phyloP scores from a whole-genome alignment of 2,113 vertebrate species.

The Thryonomys swinderianus region DNA sequence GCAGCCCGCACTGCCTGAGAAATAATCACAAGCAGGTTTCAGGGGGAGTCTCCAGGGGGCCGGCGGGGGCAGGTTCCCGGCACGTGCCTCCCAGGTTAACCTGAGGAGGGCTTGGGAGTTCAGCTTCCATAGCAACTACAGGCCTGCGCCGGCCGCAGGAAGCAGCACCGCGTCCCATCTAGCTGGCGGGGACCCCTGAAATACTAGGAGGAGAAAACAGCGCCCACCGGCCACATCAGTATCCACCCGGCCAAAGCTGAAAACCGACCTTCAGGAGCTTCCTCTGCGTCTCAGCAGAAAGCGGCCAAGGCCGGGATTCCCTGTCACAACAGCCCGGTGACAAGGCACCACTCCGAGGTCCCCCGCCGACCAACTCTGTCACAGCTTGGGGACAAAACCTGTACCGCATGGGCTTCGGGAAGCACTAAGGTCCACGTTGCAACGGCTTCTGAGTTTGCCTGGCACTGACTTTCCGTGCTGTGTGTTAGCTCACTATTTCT shows the following conservation, averaged over 20 bases:
- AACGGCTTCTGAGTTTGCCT: not conserved
- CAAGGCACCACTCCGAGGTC: not conserved
- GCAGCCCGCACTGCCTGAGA: not conserved
- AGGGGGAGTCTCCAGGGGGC: not conserved
- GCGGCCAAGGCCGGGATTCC: not conserved
- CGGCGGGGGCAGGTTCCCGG: not conserved
- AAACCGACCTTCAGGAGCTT: not conserved
- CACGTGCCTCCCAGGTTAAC: not conserved
- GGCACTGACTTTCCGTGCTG: not conserved
- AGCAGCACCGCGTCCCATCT: too few species aligned
- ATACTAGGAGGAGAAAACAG: not conserved
- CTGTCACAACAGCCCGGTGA: not conserved
- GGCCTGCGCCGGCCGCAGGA: too few species aligned
- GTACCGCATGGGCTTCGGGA: not conserved
- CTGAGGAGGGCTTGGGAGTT: not conserved
- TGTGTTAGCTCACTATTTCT: not conserved
- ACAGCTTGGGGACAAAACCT: not conserved
- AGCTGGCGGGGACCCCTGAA: not conserved
- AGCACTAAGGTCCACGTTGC: fast-evolving
- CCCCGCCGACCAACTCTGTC: not conserved
- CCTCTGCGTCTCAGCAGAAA: not conserved
- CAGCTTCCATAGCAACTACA: not conserved
- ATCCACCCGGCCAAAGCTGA: not conserved
- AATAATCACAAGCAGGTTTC: not conserved
- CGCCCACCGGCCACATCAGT: not conserved